Base-by-base conservation (phyloP, 2,113 vertebrate species). In the Uropsilus gracilis region DNA sequence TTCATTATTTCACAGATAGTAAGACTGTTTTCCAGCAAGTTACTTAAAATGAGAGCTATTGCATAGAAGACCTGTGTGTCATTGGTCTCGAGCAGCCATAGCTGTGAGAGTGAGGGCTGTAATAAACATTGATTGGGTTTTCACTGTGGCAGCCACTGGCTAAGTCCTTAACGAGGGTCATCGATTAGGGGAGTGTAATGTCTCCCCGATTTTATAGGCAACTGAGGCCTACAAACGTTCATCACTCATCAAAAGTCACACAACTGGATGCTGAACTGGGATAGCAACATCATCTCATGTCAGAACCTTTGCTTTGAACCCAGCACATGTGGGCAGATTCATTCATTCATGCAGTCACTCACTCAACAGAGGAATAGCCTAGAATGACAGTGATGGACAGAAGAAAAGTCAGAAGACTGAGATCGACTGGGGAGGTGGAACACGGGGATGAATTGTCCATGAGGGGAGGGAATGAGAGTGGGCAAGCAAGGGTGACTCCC, bases 21-120 rank as follows among this genome's bases (percentile, higher is more conserved):
- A 57, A 73, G 44, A 69, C 46, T 42, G 68, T n/a, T 88, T 88
- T 78, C 59, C 73, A 90, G 48, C 13, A 42, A 78, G 46, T 61
- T 82, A 32, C 63, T 81, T 32, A 77, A 42, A 32, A 46, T 34
- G 42, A 46, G 18, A 61, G 20, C 42, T 37, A 59, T 3, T 8
- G 6, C 8, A 18, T 3, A 2, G 53, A 69, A 72, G n/a, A 32
- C 7, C 22, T 2, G 17, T 28, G 53, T 0, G 4, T 28, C 28
- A 8, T 3, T 4, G 1, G 30, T 69, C 28, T 73, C 46, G 6
- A 44, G 8, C 8, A 32, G 14, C 24, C 5, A 8, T 0, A 18
- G 9, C 0, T 14, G 14, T 1, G 11, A 46, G 32, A 37, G 26
- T 1, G 28, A 75, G n/a, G 32, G 10, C 1, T 8, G 61, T 32